Base-by-base conservation (phyloP, 2,888 invertebrate genomes). In the Ornithoptera alexandrae region DNA sequence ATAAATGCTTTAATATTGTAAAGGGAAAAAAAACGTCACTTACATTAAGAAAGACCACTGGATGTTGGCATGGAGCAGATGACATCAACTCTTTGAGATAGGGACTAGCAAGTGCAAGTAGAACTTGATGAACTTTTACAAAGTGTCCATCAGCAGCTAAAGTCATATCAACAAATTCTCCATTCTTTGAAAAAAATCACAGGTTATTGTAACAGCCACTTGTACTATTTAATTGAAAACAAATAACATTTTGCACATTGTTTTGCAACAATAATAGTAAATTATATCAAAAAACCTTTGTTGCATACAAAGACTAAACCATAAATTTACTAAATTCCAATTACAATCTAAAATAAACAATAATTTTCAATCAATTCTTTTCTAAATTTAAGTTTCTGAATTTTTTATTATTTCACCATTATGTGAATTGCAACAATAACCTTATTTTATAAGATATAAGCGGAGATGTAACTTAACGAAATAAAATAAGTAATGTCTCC, bases 31-130 rank as follows among this genome's bases (percentile, higher is more conserved):
- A 68, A 30, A n/a, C 22, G 57, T 66, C 61, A 82, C 86, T 85
- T 82, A 93, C 93, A 84, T 93, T 92, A 0, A 93, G 82, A 78
- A 90, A 93, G 71, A 93, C 82, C 24, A 93, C 85, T 36, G 93
- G 93, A 78, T 93, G 92, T 76, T 84, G 88, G 74, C 90, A 89
- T 6, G 91, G 89, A 24, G 89, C 88, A 15, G 93, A 90, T 36
- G 84, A 79, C 57, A 93, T 87, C 22, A 93, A 81, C 58, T 90
- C 88, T 72, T 91, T 93, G 17, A 93, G 74, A 73, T 89, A 93
- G 12, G 93, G 89, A 70, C 93, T 93, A 46, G 92, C 88, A 67
- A 92, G 77, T 0, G 93, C 92, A 70, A 93, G 79, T 39, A 79
- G 69, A 12, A 77, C 79, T 73, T 79, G 77, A 69, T 79, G 92